These are phyloP conservation scores for Taeniopygia guttata DNA, from an alignment of 2,797 vertebrate species.

Conservation along the genomic window DNA sequence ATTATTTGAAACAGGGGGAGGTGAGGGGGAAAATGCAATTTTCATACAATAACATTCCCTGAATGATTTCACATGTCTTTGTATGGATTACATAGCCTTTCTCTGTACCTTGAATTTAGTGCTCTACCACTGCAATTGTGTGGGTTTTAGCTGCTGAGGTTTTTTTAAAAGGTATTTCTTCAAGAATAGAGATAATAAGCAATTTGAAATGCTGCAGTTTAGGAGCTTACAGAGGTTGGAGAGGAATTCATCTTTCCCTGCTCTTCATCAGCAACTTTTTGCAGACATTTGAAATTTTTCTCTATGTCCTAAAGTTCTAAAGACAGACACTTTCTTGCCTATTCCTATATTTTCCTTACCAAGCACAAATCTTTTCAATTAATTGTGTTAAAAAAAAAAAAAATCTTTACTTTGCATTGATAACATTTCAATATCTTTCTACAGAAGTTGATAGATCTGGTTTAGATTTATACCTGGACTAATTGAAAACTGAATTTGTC, in stretches of 20 bases:
- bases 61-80: neutral
- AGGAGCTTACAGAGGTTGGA: neutral
- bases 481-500: neutral
- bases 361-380: neutral
- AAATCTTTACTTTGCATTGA: neutral
- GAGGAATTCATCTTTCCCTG: neutral
- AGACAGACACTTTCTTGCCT: neutral
- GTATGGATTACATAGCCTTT: neutral
- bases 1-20: neutral
- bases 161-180: neutral
- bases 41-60: neutral
- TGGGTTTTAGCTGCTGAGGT: rapidly evolving
- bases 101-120: neutral
- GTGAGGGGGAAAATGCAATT: neutral
- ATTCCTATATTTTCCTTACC: neutral
- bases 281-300: neutral
- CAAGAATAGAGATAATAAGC: neutral
- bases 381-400: neutral
- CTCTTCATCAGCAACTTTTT: neutral
- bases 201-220: neutral
- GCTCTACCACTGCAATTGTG: neutral
- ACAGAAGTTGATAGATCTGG: neutral
- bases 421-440: neutral
- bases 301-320: neutral
- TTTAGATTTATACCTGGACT: neutral